Conservation (phyloP, 2,797 vertebrate species). For the Premnoplex brunnescens region DNA sequence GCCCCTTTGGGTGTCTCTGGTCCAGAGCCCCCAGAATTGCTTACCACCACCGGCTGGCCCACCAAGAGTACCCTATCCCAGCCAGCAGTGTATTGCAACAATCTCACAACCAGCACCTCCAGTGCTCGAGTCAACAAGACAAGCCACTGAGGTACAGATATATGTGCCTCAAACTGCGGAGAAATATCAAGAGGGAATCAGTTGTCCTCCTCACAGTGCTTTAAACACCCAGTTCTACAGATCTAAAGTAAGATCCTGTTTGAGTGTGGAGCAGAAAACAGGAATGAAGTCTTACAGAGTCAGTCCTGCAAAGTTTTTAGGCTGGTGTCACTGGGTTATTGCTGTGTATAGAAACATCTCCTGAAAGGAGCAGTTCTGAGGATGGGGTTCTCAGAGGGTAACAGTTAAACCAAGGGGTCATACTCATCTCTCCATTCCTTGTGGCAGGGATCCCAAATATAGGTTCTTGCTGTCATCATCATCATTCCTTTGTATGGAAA, state of each 20-base stretch:
- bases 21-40: neutral
- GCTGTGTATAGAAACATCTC: neutral
- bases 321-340: neutral
- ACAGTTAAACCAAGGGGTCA: neutral
- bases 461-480: neutral
- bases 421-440: neutral
- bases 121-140: neutral
- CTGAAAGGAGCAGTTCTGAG: neutral
- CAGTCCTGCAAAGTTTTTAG: neutral
- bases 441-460: neutral
- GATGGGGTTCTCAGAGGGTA: neutral
- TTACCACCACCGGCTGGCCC: neutral
- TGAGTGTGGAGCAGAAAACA: neutral
- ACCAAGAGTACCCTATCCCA: neutral
- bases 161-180: fast-evolving
- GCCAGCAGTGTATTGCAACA: neutral
- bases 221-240: neutral
- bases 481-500: neutral
- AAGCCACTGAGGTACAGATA: neutral
- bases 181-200: neutral
- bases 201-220: neutral
- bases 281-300: neutral
- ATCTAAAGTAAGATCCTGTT: neutral
- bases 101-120: neutral
- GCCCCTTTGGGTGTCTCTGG: neutral